Conservation (phyloP, 1,140 invertebrate genomes). For the Rhynchophorus ferrugineus region DNA sequence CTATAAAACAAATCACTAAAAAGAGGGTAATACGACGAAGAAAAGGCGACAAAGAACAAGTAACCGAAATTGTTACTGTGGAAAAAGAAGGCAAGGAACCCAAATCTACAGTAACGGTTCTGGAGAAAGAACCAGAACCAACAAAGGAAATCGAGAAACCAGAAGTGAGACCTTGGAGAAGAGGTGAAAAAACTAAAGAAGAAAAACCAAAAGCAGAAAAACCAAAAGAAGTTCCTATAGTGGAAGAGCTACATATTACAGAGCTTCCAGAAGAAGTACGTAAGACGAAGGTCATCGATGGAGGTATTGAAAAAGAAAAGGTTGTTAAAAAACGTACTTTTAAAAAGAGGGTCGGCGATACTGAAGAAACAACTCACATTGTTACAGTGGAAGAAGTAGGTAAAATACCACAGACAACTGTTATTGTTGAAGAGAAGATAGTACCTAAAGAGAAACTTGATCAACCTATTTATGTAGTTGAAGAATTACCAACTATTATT, state of each 20-base stretch:
- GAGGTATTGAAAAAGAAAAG: constrained; percentile 23
- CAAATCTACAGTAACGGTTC: constrained; percentile 22
- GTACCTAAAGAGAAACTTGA: constrained; percentile 24
- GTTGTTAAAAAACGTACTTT: constrained; percentile 36
- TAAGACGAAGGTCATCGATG: constrained; percentile 19
- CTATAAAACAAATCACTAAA: constrained; percentile 33
- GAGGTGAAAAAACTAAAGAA: too few species aligned
- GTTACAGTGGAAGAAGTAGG: constrained; percentile 33
- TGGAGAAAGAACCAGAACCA: too few species aligned
- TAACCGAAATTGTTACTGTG: constrained; percentile 29
- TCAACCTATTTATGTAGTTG: constrained; percentile 29
- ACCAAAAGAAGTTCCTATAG: constrained; percentile 10
- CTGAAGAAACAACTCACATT: constrained; percentile 33
- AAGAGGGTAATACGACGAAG: constrained; percentile 10
- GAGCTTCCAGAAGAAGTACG: constrained; percentile 40
- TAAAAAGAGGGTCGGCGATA: constrained; percentile 26
- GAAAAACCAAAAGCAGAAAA: constrained; percentile 20
- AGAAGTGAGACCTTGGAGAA: constrained; percentile 33
- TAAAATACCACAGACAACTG: constrained; percentile 35
- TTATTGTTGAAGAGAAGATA: constrained; percentile 20
- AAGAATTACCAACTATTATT: constrained; percentile 37
- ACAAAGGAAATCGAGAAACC: constrained; percentile 7
- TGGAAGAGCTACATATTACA: constrained; percentile 13
- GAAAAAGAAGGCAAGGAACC: constrained; percentile 8
- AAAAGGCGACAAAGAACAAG: constrained; percentile 38